Evolutionary conservation across 2,113 vertebrate species (phyloP).

Genomic region (Athene noctua): DNA sequence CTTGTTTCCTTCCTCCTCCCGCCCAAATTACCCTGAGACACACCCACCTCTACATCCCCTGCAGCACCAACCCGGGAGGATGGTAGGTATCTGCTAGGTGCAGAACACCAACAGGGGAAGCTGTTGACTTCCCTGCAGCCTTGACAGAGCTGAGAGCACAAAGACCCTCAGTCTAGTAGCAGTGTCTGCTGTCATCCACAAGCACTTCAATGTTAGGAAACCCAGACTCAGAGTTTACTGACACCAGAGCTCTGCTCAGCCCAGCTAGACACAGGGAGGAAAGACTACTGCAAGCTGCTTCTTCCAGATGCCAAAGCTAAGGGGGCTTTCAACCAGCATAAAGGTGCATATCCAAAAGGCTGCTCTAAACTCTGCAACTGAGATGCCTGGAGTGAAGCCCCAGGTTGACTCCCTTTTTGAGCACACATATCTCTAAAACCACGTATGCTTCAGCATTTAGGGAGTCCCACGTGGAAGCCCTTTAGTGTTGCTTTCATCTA

Average conservation of each 20-base stretch:
- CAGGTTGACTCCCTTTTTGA: background rate
- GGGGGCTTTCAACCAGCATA: background rate
- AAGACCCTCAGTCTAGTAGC: background rate
- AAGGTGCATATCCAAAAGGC: background rate
- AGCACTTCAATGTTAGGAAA: background rate
- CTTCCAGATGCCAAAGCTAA: background rate
- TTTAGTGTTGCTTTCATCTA: background rate
- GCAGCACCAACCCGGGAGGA: background rate
- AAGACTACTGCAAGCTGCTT: background rate
- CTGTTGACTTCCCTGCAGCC: background rate
- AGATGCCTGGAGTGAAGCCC: background rate
- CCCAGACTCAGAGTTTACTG: background rate
- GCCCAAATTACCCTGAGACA: accelerated
- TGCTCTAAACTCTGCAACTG: background rate
- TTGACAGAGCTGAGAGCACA: background rate
- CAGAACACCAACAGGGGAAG: background rate
- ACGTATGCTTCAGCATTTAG: background rate
- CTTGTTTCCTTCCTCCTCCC: background rate
- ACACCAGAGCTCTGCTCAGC: background rate
- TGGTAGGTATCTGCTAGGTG: background rate
- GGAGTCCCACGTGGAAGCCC: background rate
- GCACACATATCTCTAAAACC: background rate
- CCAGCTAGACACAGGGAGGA: accelerated
- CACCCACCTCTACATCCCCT: background rate
- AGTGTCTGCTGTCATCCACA: background rate